Evolutionary conservation across 2,888 invertebrate species (phyloP), one percentile per base, ranked within the genome.

Genomic region (Euzophera pinguis): DNA sequence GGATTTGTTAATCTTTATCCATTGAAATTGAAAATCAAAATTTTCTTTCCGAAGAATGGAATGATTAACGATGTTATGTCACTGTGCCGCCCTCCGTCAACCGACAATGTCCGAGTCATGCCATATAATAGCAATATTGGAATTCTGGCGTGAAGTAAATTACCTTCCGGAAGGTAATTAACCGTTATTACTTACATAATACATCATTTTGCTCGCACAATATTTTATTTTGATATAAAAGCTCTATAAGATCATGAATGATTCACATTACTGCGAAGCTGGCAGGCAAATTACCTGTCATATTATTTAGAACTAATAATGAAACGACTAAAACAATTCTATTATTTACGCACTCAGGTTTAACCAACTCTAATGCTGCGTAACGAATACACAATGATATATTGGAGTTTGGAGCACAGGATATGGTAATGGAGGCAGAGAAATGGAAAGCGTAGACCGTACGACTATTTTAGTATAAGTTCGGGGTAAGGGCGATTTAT

Each of bases 1-100:
- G 76, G 72, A 74, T 83, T 79, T 76, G 69, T 75, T 75, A 82
- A 84, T 83, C 79, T 73, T 72, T 63, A 65, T 70, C 68, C 69
- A 81, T 81, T 82, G 71, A 76, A 78, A 83, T 82, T 84, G 83
- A 85, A 87, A 86, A 86, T 86, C 83, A 83, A 84, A 88, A 84
- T 81, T 83, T 83, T 79, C 79, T 80, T 77, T 67, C 60, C 63
- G 69, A 71, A 76, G 73, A 81, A 80, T 79, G 65, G 70, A 74
- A 74, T 89, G 89, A 89, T 89, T 89, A 85, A 89, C 81, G 89
- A 87, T 75, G 77, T 67, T 61, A 71, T 85, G 88, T 86, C 88
- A 82, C 71, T 65, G 59, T 70, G 64, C 68, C 72, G 69, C 79
- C 84, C 83, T 78, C 77, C 78, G 77, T 79, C 83, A 75, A 16